A percentile compares a stretch with the other conserved stretches of the same genome.
Evolutionary conservation across 2,888 invertebrate genomes (phyloP).

Genomic region (Meta bourneti): DNA sequence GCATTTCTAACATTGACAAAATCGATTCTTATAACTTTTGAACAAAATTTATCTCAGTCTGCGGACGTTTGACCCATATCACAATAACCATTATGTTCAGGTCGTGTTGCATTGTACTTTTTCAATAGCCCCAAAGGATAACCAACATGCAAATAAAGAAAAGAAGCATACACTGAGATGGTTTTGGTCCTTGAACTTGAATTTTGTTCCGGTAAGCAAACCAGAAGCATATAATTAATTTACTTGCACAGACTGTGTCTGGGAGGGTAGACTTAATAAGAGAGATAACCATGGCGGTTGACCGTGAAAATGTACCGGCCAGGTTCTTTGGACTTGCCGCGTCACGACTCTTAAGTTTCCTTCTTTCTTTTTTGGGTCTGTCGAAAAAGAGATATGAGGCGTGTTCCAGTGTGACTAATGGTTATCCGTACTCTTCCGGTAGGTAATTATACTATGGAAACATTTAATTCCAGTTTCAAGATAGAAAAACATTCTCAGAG

Average conservation of each 20-base stretch:
- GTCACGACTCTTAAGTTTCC: background rate
- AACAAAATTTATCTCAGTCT: too few relatives aligned
- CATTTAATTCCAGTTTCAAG: background rate
- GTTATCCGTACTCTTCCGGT: background rate
- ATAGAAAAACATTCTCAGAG: too few relatives aligned
- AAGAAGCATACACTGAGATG: background rate
- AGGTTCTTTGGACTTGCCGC: background rate
- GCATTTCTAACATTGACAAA: too few relatives aligned
- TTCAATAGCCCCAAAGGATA: background rate
- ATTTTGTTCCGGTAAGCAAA: background rate
- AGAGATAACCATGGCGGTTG: too few relatives aligned
- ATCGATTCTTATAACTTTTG: too few relatives aligned
- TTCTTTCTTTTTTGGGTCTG: background rate
- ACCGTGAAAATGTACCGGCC: background rate
- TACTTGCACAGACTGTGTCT: background rate
- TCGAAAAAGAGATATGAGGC: background rate
- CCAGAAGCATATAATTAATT: background rate
- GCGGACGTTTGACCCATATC: too few relatives aligned
- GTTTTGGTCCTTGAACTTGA: background rate
- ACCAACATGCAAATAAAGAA: background rate
- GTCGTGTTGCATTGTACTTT: too few relatives aligned
- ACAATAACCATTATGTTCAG: too few relatives aligned
- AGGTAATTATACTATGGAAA: background rate
- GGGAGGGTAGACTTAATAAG: too few relatives aligned
- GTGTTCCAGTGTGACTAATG: background rate